Percentiles rank a stretch among this genome's conserved stretches.
phyloP scores from a whole-genome alignment of 1,140 invertebrate genomes.

The Drosophila saltans region DNA sequence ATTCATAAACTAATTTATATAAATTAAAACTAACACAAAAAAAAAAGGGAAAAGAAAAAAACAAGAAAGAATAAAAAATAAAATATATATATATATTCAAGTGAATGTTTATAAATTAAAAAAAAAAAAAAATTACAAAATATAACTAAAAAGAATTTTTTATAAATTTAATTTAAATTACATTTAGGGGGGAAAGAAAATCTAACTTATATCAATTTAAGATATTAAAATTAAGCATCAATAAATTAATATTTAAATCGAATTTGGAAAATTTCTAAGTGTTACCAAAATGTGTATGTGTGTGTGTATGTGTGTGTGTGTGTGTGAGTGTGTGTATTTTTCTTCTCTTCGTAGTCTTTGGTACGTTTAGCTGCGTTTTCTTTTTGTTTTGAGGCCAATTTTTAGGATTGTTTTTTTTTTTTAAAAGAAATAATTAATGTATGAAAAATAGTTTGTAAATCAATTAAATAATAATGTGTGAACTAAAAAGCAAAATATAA shows the following conservation, averaged over 20 bases:
- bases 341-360: constrained; percentile 56
- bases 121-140: not conserved
- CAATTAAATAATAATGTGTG: constrained; percentile 41
- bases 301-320: constrained; percentile 34
- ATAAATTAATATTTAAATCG: constrained; percentile 15
- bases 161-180: not conserved
- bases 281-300: constrained; percentile 41
- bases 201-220: not conserved
- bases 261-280: constrained; percentile 63
- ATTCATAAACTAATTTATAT: constrained; percentile 57
- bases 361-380: constrained; percentile 79
- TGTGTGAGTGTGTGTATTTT: not conserved
- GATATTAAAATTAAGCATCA: not conserved
- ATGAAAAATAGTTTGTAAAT: constrained; percentile 44
- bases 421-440: not conserved
- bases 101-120: not conserved
- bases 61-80: not conserved
- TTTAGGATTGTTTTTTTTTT: constrained; percentile 36
- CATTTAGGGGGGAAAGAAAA: not conserved
- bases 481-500: constrained; percentile 42
- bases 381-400: constrained; percentile 61
- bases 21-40: constrained; percentile 32
- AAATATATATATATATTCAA: too few relatives aligned
- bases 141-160: not conserved
- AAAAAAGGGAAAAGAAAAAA: constrained; percentile 43